Base-by-base conservation (phyloP, 2,113 vertebrate species). In the Numida meleagris region DNA sequence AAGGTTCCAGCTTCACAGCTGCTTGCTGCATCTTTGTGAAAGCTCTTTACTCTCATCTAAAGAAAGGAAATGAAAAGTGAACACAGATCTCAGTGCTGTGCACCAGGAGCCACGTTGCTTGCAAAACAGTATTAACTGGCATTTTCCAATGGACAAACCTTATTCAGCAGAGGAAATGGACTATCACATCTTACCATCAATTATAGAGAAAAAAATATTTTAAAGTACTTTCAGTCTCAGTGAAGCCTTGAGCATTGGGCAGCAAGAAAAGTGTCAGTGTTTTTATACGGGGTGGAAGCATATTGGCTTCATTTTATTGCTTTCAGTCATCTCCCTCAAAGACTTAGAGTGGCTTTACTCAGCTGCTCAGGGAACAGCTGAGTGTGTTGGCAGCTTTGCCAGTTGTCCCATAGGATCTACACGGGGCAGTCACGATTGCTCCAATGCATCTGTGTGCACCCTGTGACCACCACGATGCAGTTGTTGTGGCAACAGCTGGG, bases 361-460 rank as follows among this genome's bases (percentile, higher is more conserved):
- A 95, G 95, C 94, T 97, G 97, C 93, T 92, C 29, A 21, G 70
- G 18, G 48, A 86, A 93, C 97, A 97, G 97, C 96, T 97, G 97
- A 88, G 83, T 1, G 57, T 14, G 59, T 76, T 51, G 67, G 93
- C 74, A 88, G 40, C 46, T 45, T 63, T 89, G 51, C 93, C 97
- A 95, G 95, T 19, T 97, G 96, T 94, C 90, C 82, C 66, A 38
- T 9, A 38, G 86, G 67, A 87, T 73, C 71, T 66, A 7, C 7
- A 1, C 0, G 12, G 59, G 73, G 75, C 4, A 4, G 70, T 23
- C 21, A 4, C 2, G 55, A 46, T 50, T 2, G 6, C 53, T 20
- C 40, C 24, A 6, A 9, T 15, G 31, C 66, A 31, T 36, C 58
- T 25, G 87, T 3, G 12, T 8, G 8, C 0, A 25, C 57, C 76